A percentile compares a stretch with the other conserved stretches of the same genome.
Evolutionary conservation across 2,888 invertebrate genomes (phyloP).

Genomic region (Latrodectus hesperus): DNA sequence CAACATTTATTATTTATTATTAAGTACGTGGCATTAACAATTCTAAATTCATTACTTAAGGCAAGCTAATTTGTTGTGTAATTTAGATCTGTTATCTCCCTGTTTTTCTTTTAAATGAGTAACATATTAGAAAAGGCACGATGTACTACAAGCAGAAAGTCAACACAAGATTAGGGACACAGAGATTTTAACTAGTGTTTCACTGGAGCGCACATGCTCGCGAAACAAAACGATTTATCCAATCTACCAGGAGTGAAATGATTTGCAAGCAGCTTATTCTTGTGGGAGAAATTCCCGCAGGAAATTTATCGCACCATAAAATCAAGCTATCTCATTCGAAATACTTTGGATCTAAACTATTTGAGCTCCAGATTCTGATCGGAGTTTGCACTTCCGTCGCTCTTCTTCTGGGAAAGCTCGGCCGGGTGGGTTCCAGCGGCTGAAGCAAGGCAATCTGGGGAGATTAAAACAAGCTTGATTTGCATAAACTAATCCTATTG

Average conservation of each 20-base stretch:
- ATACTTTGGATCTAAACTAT: not conserved
- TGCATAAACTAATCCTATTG: conserved; percentile 65
- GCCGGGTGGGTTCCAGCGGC: not conserved
- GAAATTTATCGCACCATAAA: conserved; percentile 5
- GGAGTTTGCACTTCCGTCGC: not conserved
- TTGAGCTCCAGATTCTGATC: not conserved
- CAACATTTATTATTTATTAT: too few species aligned
- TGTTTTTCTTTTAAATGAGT: too few species aligned
- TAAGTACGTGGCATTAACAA: too few species aligned
- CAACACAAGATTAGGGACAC: too few species aligned
- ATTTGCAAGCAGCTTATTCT: conserved; percentile 3
- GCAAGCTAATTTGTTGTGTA: too few species aligned
- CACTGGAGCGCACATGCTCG: too few species aligned
- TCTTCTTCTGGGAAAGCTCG: too few species aligned
- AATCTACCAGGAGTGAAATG: not conserved
- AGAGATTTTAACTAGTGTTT: too few species aligned
- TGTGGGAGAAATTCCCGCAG: not conserved
- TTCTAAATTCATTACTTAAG: too few species aligned
- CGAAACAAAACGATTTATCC: not conserved
- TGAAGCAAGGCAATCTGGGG: conserved; percentile 25
- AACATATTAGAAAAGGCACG: too few species aligned
- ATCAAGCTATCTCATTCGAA: conserved; percentile 3
- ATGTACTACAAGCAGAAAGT: too few species aligned
- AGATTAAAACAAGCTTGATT: conserved; percentile 63
- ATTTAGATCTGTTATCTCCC: too few species aligned